These are phyloP conservation scores for Bubo blakistoni DNA, from an alignment of 2,113 vertebrate genomes.

Conservation along the genomic window DNA sequence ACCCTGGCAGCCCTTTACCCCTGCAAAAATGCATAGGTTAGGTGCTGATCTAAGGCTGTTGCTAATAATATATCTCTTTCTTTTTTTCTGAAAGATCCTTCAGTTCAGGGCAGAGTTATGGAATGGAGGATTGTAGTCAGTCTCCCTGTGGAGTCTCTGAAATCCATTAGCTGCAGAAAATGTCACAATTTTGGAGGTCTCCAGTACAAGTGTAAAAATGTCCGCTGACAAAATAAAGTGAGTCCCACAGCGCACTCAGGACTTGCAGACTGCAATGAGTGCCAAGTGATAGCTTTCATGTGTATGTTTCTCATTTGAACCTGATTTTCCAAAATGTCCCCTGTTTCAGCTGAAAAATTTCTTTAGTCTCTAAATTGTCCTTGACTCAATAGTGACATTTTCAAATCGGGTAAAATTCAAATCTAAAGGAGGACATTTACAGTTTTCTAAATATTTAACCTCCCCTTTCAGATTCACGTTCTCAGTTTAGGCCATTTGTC, in stretches of 20 bases:
- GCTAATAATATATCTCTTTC: neutral
- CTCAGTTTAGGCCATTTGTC: constrained; percentile 46
- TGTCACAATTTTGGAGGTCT: neutral
- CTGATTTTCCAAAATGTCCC: neutral
- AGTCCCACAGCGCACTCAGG: neutral
- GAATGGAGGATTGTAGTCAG: neutral
- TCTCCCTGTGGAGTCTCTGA: neutral
- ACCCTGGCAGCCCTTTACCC: neutral
- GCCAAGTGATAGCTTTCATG: neutral
- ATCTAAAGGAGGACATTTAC: constrained; percentile 9
- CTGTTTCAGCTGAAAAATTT: neutral
- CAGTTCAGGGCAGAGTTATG: neutral
- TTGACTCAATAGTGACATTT: constrained; percentile 23
- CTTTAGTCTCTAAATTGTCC: neutral
- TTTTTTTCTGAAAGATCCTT: neutral
- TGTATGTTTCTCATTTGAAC: neutral
- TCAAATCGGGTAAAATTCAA: constrained; percentile 16
- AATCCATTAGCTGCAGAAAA: neutral
- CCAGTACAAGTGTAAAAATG: neutral
- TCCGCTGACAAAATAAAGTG: neutral
- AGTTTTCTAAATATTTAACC: constrained; percentile 44
- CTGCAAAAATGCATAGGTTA: neutral
- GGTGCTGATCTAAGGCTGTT: neutral
- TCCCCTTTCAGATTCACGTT: constrained; percentile 17
- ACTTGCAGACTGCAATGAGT: neutral